A percentile compares a stretch with the other conserved stretches of the same genome.
These are phyloP conservation scores for Minunthozetes semirufus DNA, from an alignment of 2,888 invertebrate genomes.

Conservation along the genomic window DNA sequence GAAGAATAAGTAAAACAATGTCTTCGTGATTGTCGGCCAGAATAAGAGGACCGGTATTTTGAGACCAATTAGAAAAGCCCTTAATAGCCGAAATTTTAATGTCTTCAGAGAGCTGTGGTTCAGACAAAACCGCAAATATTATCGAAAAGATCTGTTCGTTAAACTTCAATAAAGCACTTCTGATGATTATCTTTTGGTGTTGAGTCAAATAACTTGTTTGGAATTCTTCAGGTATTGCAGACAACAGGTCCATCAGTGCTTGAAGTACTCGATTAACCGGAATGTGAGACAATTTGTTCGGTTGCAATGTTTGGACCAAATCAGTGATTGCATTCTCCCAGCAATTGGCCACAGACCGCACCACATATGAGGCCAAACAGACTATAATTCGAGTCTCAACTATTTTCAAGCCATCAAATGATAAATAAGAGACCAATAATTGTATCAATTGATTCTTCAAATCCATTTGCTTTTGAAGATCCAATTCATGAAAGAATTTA, in stretches of 20 bases:
- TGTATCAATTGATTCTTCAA: conserved; percentile 70
- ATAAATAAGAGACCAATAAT: conserved; percentile 66
- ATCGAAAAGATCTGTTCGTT: conserved; percentile 46
- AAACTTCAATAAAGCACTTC: conserved; percentile 40
- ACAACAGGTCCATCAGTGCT: conserved; percentile 72
- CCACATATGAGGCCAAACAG: conserved; percentile 72
- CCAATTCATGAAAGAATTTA: conserved; percentile 79
- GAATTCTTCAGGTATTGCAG: conserved; percentile 74
- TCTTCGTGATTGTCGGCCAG: conserved; percentile 48
- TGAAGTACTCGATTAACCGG: conserved; percentile 57
- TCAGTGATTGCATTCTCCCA: conserved; percentile 66
- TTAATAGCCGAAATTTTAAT: conserved; percentile 45
- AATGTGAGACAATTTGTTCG: conserved; percentile 54
- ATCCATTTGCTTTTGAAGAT: conserved; percentile 66
- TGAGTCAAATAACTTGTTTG: conserved; percentile 39
- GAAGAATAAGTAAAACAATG: conserved; percentile 46
- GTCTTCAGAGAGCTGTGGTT: conserved; percentile 38
- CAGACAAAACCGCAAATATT: conserved; percentile 44
- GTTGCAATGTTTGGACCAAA: conserved; percentile 61
- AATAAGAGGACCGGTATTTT: conserved; percentile 53
- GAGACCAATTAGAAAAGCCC: conserved; percentile 57
- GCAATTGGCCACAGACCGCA: conserved; percentile 58
- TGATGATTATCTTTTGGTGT: conserved; percentile 38
- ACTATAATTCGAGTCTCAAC: conserved; percentile 79
- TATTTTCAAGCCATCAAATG: conserved; percentile 64